phyloP scores from a whole-genome alignment of 2,113 vertebrate genomes.

The Struthio camelus region DNA sequence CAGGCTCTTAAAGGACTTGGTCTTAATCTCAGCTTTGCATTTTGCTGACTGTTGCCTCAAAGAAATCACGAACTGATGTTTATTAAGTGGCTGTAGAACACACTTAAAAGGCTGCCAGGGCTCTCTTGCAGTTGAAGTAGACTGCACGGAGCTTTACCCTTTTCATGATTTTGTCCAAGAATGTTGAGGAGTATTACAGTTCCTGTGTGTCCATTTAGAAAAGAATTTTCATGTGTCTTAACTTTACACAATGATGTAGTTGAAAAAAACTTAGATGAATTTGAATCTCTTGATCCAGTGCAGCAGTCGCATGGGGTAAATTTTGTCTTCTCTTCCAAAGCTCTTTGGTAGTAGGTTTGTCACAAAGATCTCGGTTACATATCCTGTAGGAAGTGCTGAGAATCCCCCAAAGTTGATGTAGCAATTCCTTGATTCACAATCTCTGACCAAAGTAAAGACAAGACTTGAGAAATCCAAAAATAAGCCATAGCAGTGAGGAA shows the following conservation, averaged over 20 bases:
- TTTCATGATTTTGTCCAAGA: not conserved
- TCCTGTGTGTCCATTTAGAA: not conserved
- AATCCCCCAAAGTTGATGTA: not conserved
- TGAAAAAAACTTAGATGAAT: not conserved
- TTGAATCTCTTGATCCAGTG: not conserved
- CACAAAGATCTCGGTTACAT: not conserved
- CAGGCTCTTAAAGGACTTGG: fast-evolving
- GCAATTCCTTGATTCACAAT: not conserved
- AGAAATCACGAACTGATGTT: not conserved
- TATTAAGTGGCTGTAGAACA: not conserved
- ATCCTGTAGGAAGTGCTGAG: not conserved
- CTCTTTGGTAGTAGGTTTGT: not conserved
- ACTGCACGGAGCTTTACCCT: not conserved
- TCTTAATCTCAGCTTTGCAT: not conserved
- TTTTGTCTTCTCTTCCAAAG: not conserved
- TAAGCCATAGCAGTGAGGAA: not conserved
- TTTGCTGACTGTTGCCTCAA: not conserved
- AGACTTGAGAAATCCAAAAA: not conserved
- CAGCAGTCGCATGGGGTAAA: not conserved
- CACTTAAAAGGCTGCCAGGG: not conserved
- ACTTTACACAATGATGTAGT: not conserved
- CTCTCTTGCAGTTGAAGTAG: not conserved
- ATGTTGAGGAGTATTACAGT: not conserved
- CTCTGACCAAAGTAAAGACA: not conserved
- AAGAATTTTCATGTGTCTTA: not conserved